Evolutionary conservation across 2,113 vertebrate genomes (phyloP), one percentile per base, ranked within the genome.

Genomic region (Conger conger): DNA sequence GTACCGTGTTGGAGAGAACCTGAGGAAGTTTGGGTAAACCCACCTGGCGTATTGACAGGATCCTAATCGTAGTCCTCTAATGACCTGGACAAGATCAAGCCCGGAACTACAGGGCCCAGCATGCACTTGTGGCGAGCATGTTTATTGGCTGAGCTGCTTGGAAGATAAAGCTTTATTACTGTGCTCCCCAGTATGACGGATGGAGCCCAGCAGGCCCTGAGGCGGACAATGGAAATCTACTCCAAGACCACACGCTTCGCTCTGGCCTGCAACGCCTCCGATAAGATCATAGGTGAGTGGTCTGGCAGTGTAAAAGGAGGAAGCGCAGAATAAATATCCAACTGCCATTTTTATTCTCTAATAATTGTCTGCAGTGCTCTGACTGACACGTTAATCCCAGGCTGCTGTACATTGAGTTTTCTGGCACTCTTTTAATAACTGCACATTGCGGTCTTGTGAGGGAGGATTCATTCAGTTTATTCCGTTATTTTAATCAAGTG

Each of bases 181-280:
- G 33, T 20, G 4, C 85, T 77, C 20, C 84, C 18, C 89, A 99
- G 98, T 91, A 99, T 99, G 98, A 99, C 98, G 0, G 98, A 99
- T 17, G 98, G 98, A 16, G 98, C 98, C 5, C 98, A 99, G 94
- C 98, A 99, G 88, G 98, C 98, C 0, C 36, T 99, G 88, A 96
- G 98, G 86, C 96, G 98, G 87, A 99, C 98, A 73, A 99, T 99
- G 98, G 98, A 99, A 88, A 99, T 99, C 87, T 99, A 99, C 91
- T 99, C 98, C 5, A 99, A 98, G 90, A 99, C 98, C 0, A 99
- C 98, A 0, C 97, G 98, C 82, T 99, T 99, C 0, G 98, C 98
- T 0, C 95, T 99, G 0, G 98, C 98, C 0, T 99, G 98, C 83
- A 99, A 99, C 0, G 97, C 97, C 38, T 99, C 98, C 0, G 97